phyloP scores from a whole-genome alignment of 1,140 invertebrate species.

The Pissodes strobi region DNA sequence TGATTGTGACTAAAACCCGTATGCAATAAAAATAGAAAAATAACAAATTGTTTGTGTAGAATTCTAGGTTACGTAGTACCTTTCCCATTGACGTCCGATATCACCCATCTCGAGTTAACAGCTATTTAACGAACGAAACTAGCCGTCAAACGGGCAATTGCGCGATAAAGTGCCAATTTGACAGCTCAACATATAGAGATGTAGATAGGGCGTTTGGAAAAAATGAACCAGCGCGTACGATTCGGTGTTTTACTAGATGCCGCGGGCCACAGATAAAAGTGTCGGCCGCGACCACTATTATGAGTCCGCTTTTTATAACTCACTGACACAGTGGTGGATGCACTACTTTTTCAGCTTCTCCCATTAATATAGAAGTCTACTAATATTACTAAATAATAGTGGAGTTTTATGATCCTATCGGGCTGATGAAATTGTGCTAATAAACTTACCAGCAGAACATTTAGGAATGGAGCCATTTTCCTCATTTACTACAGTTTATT shows the following conservation, averaged over 20 bases:
- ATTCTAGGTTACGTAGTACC: constrained; percentile 1
- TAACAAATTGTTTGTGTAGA: no score
- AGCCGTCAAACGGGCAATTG: constrained; percentile 32
- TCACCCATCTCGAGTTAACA: constrained; percentile 33
- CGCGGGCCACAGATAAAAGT: constrained; percentile 25
- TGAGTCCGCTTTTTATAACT: constrained; percentile 1
- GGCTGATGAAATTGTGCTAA: no score
- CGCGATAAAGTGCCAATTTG: constrained; percentile 35
- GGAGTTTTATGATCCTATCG: no score
- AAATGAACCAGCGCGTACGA: constrained; percentile 21
- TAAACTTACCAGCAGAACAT: no score
- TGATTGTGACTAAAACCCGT: no score
- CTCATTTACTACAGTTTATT: no score
- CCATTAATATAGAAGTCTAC: no score
- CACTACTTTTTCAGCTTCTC: no score
- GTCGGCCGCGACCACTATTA: neutral
- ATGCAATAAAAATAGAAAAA: no score
- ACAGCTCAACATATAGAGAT: constrained; percentile 39
- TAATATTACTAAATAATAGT: no score
- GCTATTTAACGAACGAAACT: constrained; percentile 36
- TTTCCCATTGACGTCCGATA: constrained; percentile 14
- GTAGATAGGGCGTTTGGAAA: constrained; percentile 25
- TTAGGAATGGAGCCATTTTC: no score
- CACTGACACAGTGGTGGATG: constrained; percentile 2
- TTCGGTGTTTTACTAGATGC: constrained; percentile 23